A percentile compares a stretch with the other conserved stretches of the same genome.
Evolutionary conservation across 2,113 vertebrate genomes (phyloP).

Genomic region (Rattus norvegicus): GRCr8 NC_086035.1:64152001-64152500

Average conservation of each 20-base stretch:
- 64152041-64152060: not conserved
- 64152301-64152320: not conserved
- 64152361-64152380: not conserved
- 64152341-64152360: not conserved
- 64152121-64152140: not conserved
- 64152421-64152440: constrained; percentile 50
- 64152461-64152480: constrained; percentile 70
- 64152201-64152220: not conserved
- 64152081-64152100: not conserved
- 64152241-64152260: not conserved
- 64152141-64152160: not conserved
- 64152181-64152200: not conserved
- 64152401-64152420: constrained; percentile 59
- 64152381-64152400: constrained; percentile 59
- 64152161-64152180: not conserved
- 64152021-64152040: not conserved
- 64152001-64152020: not conserved
- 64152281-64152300: not conserved
- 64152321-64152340: not conserved
- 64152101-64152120: not conserved
- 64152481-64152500: constrained; percentile 17
- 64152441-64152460: constrained; percentile 65
- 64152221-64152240: not conserved
- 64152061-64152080: not conserved
- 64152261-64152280: not conserved